Evolutionary conservation across 2,888 invertebrate genomes (phyloP).

Genomic region (Chromoteleia sp.): DNA sequence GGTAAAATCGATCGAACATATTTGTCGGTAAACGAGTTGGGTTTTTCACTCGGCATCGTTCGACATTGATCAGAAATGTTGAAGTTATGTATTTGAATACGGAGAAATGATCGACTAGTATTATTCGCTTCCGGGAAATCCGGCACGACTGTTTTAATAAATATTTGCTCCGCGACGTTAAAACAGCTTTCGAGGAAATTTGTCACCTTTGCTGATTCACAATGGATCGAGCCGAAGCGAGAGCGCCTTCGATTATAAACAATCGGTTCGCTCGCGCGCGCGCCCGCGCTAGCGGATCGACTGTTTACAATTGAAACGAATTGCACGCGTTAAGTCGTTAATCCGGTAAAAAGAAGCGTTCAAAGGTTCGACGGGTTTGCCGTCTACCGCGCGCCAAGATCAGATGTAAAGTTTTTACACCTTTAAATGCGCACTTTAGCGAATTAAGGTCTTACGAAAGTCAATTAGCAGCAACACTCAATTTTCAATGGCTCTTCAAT

Average conservation of each 20-base stretch:
- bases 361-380: conserved; percentile 7
- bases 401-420: conserved; percentile 27
- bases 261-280: neutral
- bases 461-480: conserved; percentile 44
- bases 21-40: no score
- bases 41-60: no score
- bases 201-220: no score
- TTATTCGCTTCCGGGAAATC: no score
- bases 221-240: neutral
- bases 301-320: conserved; percentile 17
- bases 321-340: conserved; percentile 21
- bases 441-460: conserved; percentile 41
- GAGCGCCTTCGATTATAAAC: conserved; percentile 1
- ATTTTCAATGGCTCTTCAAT: conserved; percentile 43
- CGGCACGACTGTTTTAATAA: no score
- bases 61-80: no score
- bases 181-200: no score
- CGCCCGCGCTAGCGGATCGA: no score
- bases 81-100: no score
- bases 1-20: no score
- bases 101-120: no score
- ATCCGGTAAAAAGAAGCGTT: conserved; percentile 18
- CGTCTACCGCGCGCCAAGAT: neutral
- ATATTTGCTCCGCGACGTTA: no score
- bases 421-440: conserved; percentile 29